Evolutionary conservation across 1,140 invertebrate genomes (phyloP).

Genomic region (Aphis craccivora): DNA sequence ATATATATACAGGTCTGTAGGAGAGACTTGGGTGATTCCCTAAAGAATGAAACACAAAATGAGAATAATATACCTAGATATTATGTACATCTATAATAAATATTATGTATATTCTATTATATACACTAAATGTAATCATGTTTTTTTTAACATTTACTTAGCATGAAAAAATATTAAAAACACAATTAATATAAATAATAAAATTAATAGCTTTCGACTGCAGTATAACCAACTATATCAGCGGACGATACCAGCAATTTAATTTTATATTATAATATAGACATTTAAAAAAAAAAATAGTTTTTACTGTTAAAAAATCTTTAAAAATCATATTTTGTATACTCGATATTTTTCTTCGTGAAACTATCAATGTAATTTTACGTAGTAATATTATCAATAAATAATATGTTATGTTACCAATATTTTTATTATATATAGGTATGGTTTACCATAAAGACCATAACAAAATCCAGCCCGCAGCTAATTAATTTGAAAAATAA

Average conservation of each 20-base stretch:
- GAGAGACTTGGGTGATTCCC: neutral
- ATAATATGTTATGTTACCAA: neutral
- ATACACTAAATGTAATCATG: neutral
- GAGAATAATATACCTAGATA: neutral
- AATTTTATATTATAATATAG: neutral
- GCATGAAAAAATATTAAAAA: neutral
- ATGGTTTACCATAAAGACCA: neutral
- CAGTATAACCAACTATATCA: neutral
- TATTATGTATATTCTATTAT: neutral
- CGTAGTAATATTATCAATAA: neutral
- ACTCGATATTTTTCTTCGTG: neutral
- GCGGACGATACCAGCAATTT: neutral
- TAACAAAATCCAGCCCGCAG: neutral
- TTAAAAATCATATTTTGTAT: neutral
- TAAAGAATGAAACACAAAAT: neutral
- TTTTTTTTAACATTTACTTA: neutral
- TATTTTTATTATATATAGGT: neutral
- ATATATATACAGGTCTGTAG: neutral
- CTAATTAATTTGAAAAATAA: neutral
- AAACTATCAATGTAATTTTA: neutral
- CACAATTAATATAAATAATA: neutral
- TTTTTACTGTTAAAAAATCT: neutral
- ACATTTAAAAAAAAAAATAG: neutral
- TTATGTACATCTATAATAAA: neutral
- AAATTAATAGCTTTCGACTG: neutral